These are phyloP conservation scores for Epirrita christyi DNA, from an alignment of 2,888 invertebrate species.

Conservation along the genomic window DNA sequence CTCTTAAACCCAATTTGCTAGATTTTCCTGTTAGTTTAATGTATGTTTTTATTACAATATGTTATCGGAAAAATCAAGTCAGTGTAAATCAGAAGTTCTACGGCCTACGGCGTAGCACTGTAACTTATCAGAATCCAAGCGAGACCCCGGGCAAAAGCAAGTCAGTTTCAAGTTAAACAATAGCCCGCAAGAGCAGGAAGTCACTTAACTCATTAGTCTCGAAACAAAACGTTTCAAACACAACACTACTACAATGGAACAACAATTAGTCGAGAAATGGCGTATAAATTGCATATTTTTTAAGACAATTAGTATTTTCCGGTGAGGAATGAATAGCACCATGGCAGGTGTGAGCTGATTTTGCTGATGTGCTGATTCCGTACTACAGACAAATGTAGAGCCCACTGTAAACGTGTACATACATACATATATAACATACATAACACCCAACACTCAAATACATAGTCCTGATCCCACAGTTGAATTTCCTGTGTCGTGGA, in stretches of 20 bases:
- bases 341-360: neutral
- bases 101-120: no score
- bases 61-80: no score
- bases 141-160: neutral
- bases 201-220: conserved; percentile 27
- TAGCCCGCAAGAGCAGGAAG: neutral
- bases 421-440: no score
- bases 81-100: no score
- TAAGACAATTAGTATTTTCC: conserved; percentile 24
- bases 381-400: neutral
- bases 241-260: conserved; percentile 13
- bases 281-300: conserved; percentile 22
- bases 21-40: no score
- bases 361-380: neutral
- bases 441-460: no score
- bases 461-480: no score
- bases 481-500: no score
- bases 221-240: conserved; percentile 13
- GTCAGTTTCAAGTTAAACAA: neutral
- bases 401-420: no score
- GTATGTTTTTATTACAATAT: no score
- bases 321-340: conserved; percentile 1
- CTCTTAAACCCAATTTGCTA: no score
- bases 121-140: neutral
- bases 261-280: conserved; percentile 26